Conservation (phyloP, 2,797 vertebrate species). For the Atherinosoma microstoma region DNA sequence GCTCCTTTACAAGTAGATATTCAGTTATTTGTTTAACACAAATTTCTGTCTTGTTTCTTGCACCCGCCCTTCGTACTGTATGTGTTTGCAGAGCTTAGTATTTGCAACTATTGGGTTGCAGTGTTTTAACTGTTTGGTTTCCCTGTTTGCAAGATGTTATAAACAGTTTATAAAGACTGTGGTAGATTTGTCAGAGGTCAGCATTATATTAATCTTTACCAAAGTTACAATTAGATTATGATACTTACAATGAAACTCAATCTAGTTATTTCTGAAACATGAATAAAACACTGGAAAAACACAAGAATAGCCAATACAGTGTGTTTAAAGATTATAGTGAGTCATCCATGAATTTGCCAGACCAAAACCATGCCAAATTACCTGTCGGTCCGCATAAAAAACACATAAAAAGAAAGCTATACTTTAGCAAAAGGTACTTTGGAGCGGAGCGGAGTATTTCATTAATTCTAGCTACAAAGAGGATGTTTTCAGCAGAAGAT, state of each 20-base stretch:
- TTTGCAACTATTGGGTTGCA: too few relatives aligned
- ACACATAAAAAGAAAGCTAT: neutral
- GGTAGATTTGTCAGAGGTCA: too few relatives aligned
- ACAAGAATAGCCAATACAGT: too few relatives aligned
- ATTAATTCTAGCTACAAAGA: neutral
- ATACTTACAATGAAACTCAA: neutral
- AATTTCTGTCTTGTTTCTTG: neutral
- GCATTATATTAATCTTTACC: neutral
- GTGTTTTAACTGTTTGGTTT: neutral
- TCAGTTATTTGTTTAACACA: too few relatives aligned
- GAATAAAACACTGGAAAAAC: too few relatives aligned
- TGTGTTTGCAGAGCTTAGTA: too few relatives aligned
- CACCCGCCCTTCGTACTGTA: neutral
- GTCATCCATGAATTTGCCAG: neutral
- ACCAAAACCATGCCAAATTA: neutral
- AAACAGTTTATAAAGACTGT: neutral
- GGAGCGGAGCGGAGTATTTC: neutral
- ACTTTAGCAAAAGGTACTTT: neutral
- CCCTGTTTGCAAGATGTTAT: neutral
- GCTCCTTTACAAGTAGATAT: too few relatives aligned
- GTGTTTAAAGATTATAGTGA: too few relatives aligned
- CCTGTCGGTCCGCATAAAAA: neutral
- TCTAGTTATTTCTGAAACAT: neutral
- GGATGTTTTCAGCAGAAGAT: neutral
- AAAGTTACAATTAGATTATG: neutral